Base-by-base conservation (phyloP, 2,888 invertebrate species). In the Ctena decussata region DNA sequence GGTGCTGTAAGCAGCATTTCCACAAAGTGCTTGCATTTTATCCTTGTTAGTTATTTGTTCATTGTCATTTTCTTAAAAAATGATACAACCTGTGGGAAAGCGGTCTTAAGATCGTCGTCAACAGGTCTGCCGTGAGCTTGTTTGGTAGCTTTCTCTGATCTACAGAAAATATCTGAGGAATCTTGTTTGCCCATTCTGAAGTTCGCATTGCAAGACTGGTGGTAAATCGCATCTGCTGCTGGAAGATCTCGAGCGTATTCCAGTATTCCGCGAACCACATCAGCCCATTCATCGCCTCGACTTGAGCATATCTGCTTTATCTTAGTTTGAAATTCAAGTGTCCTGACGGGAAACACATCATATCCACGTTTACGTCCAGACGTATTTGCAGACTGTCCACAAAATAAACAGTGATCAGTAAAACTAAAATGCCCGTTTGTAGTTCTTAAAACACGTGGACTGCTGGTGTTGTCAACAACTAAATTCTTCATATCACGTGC, bases 1-100 rank as follows among this genome's bases (percentile, higher is more conserved):
- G 18, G 72, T 49, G 60, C 76, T 73, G 21, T 75, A 80, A 35
- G 80, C 78, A 27, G 77, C 79, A 12, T 77, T 79, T 11, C 76
- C 80, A 11, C 8, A 41, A n/a, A n/a, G n/a, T n/a, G n/a, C n/a
- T n/a, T n/a, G n/a, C n/a, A n/a, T n/a, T n/a, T n/a, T n/a, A n/a
- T n/a, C n/a, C n/a, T n/a, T n/a, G n/a, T n/a, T n/a, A n/a, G n/a
- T n/a, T n/a, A n/a, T n/a, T n/a, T n/a, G n/a, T n/a, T n/a, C n/a
- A n/a, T n/a, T n/a, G n/a, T n/a, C n/a, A n/a, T n/a, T n/a, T n/a
- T n/a, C n/a, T n/a, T n/a, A n/a, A n/a, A n/a, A n/a, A n/a, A n/a
- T n/a, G n/a, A n/a, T n/a, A n/a, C n/a, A n/a, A n/a, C n/a, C n/a
- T n/a, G n/a, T n/a, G n/a, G n/a, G n/a, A n/a, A n/a, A n/a, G n/a